Base-by-base conservation (phyloP, 1,140 invertebrate genomes). In the Latrodectus geometricus region DNA sequence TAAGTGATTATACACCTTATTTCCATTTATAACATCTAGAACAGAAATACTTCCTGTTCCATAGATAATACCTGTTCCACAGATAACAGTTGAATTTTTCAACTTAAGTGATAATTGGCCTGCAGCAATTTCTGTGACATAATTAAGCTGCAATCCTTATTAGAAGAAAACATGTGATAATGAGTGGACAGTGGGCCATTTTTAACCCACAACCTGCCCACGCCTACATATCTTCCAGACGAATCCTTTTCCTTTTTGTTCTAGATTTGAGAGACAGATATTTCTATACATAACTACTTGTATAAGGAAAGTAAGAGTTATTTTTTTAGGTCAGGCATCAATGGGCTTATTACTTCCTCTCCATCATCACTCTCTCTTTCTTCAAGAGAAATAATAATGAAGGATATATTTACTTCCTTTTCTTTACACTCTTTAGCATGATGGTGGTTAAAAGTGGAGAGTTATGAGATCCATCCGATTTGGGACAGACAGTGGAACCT, bases 241-340 rank as follows among this genome's bases (percentile, higher is more conserved):
- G 35, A 35, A 35, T 35, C 35, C 82, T 84, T 84, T 84, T 61
- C 82, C 82, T 70, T 68, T 72, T 49, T 23, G 52, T 12, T 23
- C 15, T 4, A 75, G 72, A 84, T 77, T 49, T 86, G n/a, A 74
- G 56, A 66, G 74, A 72, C 56, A 77, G 74, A 77, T 77, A 20
- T 35, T 66, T 79, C 61, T 68, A 75, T 52, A 66, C 72, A 75
- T 35, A 66, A 14, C 15, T 61, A 5, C 0, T n/a, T 68, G 20
- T 15, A 61, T 7, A 48, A 77, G 83, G 75, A 78, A 86, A 86
- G 83, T 35, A 78, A 86, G 77, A 86, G 83, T 86, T 86, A 73
- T 86, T 86, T 86, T 86, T 86, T 78, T 78, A 77, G 83, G 83
- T 86, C 83, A 50, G 21, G 9, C 65, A 48, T 56, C 20, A 74